These are phyloP conservation scores for Macquaria australasica DNA, from an alignment of 2,113 vertebrate species.

Conservation along the genomic window DNA sequence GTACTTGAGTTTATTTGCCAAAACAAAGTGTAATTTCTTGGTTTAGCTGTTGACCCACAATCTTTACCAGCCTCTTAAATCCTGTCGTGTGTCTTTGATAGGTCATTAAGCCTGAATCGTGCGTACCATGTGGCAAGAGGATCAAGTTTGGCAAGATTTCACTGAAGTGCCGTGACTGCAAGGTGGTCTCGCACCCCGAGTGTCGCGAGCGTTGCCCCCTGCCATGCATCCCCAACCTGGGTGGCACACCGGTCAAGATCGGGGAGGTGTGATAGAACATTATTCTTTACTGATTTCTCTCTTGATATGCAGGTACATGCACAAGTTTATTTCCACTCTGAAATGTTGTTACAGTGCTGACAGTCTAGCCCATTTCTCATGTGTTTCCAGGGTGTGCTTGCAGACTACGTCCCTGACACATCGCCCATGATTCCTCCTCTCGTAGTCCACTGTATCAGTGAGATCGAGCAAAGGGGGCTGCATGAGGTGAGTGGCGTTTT, in stretches of 20 bases:
- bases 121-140: constrained; percentile 96
- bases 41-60: not conserved
- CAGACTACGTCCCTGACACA: constrained; percentile 90
- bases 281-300: not conserved
- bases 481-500: constrained; percentile 86
- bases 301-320: not conserved
- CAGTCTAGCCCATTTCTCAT: not conserved
- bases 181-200: constrained; percentile 92
- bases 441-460: constrained; percentile 94
- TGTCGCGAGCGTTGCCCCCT: constrained; percentile 96
- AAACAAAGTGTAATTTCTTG: not conserved
- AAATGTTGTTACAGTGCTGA: not conserved
- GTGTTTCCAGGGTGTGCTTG: constrained; percentile 87
- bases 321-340: not conserved
- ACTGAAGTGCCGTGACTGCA: constrained; percentile 94
- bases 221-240: constrained; percentile 92
- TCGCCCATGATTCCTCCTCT: constrained; percentile 96
- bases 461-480: constrained; percentile 96
- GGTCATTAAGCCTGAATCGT: constrained; percentile 98
- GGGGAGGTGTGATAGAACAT: constrained; percentile 86
- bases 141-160: constrained; percentile 98
- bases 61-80: not conserved
- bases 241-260: constrained; percentile 89
- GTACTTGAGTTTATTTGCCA: not conserved
- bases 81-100: constrained; percentile 52